Conservation (phyloP, 1,140 invertebrate genomes). For the Drosophila trapezifrons region DNA sequence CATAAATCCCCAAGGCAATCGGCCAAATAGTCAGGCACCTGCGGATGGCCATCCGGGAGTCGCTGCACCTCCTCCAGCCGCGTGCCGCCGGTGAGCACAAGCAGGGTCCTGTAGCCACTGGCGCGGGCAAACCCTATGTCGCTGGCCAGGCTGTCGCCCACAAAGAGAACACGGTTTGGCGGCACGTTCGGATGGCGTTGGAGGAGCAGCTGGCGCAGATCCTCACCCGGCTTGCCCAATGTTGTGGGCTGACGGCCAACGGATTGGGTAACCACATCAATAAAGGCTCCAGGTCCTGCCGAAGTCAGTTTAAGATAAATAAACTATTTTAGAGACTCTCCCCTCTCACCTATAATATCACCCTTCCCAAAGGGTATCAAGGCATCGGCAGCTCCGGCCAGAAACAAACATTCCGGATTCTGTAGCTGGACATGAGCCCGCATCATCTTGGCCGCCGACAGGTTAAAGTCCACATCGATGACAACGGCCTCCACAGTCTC, state of each 20-base stretch:
- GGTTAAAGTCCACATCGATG: conserved; percentile 85
- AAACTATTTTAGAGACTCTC: no score
- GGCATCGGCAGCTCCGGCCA: conserved; percentile 85
- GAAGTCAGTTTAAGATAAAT: neutral
- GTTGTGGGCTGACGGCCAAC: conserved; percentile 84
- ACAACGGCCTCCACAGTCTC: conserved; percentile 85
- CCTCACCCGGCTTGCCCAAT: conserved; percentile 86
- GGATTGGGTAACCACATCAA: conserved; percentile 84
- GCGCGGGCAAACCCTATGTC: conserved; percentile 86
- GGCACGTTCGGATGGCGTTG: conserved; percentile 84
- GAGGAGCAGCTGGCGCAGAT: conserved; percentile 83
- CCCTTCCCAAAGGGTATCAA: conserved; percentile 83
- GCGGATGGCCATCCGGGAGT: conserved; percentile 34
- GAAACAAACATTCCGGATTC: conserved; percentile 84
- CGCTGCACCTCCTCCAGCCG: conserved; percentile 67
- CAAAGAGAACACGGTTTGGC: conserved; percentile 85
- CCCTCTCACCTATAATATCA: conserved; percentile 60
- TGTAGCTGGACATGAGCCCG: conserved; percentile 84
- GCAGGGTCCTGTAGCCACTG: conserved; percentile 85
- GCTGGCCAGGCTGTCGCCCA: conserved; percentile 86
- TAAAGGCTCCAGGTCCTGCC: conserved; percentile 85
- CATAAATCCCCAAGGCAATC: conserved; percentile 71
- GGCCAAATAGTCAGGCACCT: conserved; percentile 83
- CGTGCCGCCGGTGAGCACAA: conserved; percentile 85
- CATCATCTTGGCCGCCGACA: conserved; percentile 85